Base-by-base conservation (phyloP, 2,888 invertebrate genomes). In the Diadegma fenestrale region DNA sequence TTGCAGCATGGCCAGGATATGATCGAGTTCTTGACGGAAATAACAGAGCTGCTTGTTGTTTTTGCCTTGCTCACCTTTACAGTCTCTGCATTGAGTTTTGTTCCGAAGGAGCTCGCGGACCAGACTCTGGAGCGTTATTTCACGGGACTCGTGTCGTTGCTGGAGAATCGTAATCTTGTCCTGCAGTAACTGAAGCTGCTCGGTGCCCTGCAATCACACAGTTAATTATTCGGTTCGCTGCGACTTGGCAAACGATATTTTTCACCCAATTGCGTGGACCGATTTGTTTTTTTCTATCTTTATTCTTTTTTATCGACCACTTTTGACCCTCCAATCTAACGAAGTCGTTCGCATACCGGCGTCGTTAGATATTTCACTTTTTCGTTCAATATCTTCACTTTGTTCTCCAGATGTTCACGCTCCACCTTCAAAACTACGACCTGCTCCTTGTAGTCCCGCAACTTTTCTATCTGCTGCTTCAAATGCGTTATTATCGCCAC, bases 391-490 rank as follows among this genome's bases (percentile, higher is more conserved):
- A 91, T 91, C 82, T 93, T 93, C 41, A 94, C 92, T 89, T 94
- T 94, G 69, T 92, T 93, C 89, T 95, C 95, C 84, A 95, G 92
- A 89, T 95, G 95, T 87, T 95, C 95, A 77, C 95, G 92, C 90
- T 96, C 96, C 0, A 94, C 94, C 84, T 94, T 94, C 22, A 95
- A 90, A 43, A 95, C 93, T 4, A 95, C 93, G 30, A 95, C 91
- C 88, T 95, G 95, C 82, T 95, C 95, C 89, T 96, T 95, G 94
- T 96, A 96, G 84, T 96, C 95, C 92, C 96, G 95, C 69, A 97
- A 92, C 92, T 97, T 97, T 51, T 92, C 92, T 4, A 94, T 91
- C 87, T 92, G 94, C 87, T 94, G 93, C 86, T 94, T 94, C 71
- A 94, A 88, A 79, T 94, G 94, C 45, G 93, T 91, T 89, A 94